Evolutionary conservation across 64 coral and sea anemone genomes (phyloP).

Genomic region (Pocillopora damicornis): DNA sequence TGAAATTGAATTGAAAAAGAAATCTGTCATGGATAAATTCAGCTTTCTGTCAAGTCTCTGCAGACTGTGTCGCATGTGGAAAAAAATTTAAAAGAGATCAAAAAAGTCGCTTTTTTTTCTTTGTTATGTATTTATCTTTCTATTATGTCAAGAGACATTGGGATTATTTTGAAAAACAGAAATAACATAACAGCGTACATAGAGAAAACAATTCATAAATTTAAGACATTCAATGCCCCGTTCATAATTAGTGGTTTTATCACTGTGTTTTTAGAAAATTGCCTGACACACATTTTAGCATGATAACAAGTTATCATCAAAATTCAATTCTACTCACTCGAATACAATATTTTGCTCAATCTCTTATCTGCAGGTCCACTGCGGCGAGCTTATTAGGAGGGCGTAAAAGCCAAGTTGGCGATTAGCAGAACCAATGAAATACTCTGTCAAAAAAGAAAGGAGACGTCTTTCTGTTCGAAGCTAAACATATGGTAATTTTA

Average conservation of each 20-base stretch:
- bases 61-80: no score
- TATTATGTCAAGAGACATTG: neutral
- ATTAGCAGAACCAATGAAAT: conserved; percentile 15
- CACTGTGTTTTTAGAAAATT: neutral
- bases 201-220: conserved; percentile 3
- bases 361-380: neutral
- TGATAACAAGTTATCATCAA: conserved; percentile 16
- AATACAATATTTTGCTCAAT: neutral
- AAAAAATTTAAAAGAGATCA: no score
- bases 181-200: neutral
- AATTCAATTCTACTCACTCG: neutral
- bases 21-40: neutral
- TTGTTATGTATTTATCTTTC: neutral
- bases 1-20: neutral
- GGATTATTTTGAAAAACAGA: neutral
- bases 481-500: conserved; percentile 7
- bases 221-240: neutral
- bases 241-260: neutral
- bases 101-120: no score
- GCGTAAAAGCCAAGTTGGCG: neutral
- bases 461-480: conserved; percentile 2
- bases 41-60: no score
- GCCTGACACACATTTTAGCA: neutral
- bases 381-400: neutral
- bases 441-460: neutral